Percentiles rank a stretch among this genome's conserved stretches.
phyloP scores from a whole-genome alignment of 2,888 invertebrate genomes.

The Dyspetes luteomarginatus region DNA sequence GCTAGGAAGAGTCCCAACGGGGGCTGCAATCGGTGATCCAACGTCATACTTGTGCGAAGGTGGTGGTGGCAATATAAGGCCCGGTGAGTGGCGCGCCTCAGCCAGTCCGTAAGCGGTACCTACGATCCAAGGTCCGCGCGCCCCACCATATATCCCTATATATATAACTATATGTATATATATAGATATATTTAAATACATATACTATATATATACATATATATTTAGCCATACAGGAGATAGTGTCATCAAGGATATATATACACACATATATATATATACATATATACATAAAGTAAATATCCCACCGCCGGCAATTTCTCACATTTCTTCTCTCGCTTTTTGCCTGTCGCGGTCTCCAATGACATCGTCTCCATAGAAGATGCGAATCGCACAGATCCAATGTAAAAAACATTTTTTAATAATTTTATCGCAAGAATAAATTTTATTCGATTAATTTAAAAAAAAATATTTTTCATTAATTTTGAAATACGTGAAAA shows the following conservation, averaged over 20 bases:
- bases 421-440: background rate
- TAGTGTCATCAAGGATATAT: constrained; percentile 49
- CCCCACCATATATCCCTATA: constrained; percentile 63
- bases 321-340: constrained; percentile 11
- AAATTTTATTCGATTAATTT: background rate
- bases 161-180: background rate
- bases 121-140: constrained; percentile 78
- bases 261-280: constrained; percentile 27
- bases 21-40: constrained; percentile 25
- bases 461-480: too few species aligned
- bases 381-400: background rate
- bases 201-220: constrained; percentile 5
- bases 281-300: constrained; percentile 47
- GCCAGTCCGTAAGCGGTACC: constrained; percentile 82
- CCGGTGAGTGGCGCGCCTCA: constrained; percentile 77
- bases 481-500: too few species aligned
- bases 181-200: background rate
- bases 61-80: constrained; percentile 83
- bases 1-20: constrained; percentile 44
- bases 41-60: constrained; percentile 47
- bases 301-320: constrained; percentile 19
- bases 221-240: constrained; percentile 23
- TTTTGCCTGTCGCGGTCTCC: constrained; percentile 27
- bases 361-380: background rate
- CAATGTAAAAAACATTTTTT: background rate